Base-by-base conservation (phyloP, 2,113 vertebrate genomes). In the Leuciscus idus region DNA sequence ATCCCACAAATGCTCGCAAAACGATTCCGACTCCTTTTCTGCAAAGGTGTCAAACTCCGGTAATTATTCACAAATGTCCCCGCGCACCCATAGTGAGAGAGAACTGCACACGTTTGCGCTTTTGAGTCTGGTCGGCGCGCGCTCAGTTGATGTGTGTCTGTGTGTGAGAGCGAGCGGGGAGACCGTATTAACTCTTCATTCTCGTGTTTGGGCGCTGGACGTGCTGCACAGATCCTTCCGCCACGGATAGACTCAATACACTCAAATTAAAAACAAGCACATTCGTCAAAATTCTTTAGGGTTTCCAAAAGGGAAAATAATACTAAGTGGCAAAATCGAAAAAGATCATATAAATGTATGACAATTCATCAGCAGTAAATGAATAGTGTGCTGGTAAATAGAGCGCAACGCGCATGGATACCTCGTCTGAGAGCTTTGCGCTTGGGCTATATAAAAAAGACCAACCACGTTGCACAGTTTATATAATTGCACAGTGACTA, bases 151-250 rank as follows among this genome's bases (percentile, higher is more conserved):
- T 83, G 59, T 50, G 59, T 74, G 46, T 62, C 64, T 55, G 59
- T 52, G 36, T 10, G 75, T 1, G 77, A 26, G 68, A 8, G 50
- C 5, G 43, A 8, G 50, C 9, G 43, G 43, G 74, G 62, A 48
- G 46, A 66, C 55, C 76, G 78, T 75, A 81, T 83, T 70, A 59
- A 87, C 70, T 72, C 59, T 85, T 68, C 36, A 86, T 86, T 77
- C 59, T 50, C 26, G 33, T 70, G 81, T 70, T 82, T 82, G 81
- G 73, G 81, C 59, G 75, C 73, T 77, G 72, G 21, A 12, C 75
- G 7, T 76, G 57, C 9, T 66, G 75, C 70, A 75, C 77, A 73
- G 13, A 87, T 89, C 88, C 88, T 61, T 89, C 85, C 88, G 88
- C 85, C 13, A 83, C 4, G 39, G 59, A 19, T 26, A 64, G 36